Base-by-base conservation (phyloP, 2,888 invertebrate species). In the Scaptomyza caliginosa region DNA sequence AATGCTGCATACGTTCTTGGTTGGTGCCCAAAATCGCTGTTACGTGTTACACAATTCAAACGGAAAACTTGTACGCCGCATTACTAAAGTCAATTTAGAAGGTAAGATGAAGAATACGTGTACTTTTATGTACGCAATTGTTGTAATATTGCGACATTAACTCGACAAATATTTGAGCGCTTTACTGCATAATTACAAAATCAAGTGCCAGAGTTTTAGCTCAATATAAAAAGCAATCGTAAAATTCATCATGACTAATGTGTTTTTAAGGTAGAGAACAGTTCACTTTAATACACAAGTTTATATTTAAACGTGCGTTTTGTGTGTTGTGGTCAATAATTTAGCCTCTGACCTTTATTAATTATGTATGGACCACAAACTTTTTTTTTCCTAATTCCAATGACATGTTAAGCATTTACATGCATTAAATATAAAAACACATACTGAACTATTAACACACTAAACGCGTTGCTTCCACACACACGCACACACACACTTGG, bases 1-100 rank as follows among this genome's bases (percentile, higher is more conserved):
- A 84, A 78, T 80, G 70, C 63, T 69, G 85, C 85, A 82, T 73
- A 82, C 85, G 77, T 77, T 80, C 64, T 16, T 67, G 75, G 49
- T 48, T 40, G 43, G 24, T 50, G 11, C 50, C 48, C 67, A 77
- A 43, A 78, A 85, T 74, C 50, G 72, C 46, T 74, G 57, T 60
- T 65, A 82, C 82, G 81, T 81, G 85, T 42, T 17, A 19, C 17
- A 19, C 21, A 42, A 65, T 63, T 40, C 48, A 66, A 58, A 58
- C 73, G 66, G 71, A 72, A 79, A 76, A 74, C 36, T 48, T 43
- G 26, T 51, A 30, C 21, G 50, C 52, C 55, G 34, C 51, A 54
- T 43, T 62, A 36, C 11, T 42, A 10, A 45, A 49, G 62, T 55
- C 68, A 65, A 64, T 81, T 71, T 52, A 40, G 45, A 59, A 50